These are phyloP conservation scores for Drosophila setosimentum DNA, from an alignment of 2,888 invertebrate genomes.

Conservation along the genomic window DNA sequence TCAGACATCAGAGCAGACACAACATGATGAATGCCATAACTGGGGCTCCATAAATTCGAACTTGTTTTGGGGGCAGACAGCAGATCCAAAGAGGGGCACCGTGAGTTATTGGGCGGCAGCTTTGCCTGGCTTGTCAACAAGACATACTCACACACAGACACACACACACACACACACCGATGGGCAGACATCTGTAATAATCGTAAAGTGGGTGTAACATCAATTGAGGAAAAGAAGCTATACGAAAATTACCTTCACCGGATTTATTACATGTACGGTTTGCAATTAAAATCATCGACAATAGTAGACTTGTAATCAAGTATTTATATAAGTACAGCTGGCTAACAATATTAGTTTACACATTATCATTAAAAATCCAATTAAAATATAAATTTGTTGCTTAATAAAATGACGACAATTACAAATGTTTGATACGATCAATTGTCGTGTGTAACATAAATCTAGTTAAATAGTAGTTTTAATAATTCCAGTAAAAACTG, in stretches of 20 bases:
- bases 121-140: conserved; percentile 13
- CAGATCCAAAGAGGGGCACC: not conserved
- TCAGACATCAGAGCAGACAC: conserved; percentile 28
- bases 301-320: not conserved
- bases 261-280: not conserved
- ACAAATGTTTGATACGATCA: not conserved
- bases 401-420: not conserved
- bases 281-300: conserved; percentile 1
- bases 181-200: conserved; percentile 4
- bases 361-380: conserved; percentile 1
- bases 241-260: not conserved
- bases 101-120: conserved; percentile 1
- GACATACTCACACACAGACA: not conserved
- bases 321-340: not conserved
- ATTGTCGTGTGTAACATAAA: not conserved
- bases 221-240: not conserved
- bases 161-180: not conserved
- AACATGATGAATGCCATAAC: conserved; percentile 56
- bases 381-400: not conserved
- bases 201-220: conserved; percentile 5
- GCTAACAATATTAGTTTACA: not conserved
- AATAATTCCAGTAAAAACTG: not conserved
- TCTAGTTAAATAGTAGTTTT: not conserved
- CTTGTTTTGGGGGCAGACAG: conserved; percentile 19
- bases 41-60: conserved; percentile 54